Evolutionary conservation across 2,888 invertebrate species (phyloP), one percentile per base, ranked within the genome.

Genomic region (Orthonevra nobilis): DNA sequence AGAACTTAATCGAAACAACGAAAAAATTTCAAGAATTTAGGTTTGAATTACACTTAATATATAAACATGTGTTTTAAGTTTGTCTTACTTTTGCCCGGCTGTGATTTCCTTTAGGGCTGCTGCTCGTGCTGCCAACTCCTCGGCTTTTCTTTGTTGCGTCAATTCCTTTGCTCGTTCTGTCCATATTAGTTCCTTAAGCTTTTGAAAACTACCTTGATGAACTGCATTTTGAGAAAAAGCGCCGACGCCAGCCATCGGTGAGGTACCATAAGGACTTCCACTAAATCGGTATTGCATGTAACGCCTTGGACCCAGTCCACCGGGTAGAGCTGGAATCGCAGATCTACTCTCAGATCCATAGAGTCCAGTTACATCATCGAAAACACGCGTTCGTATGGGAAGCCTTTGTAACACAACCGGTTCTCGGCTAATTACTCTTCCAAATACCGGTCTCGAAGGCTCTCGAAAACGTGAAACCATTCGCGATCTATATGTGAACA

Each of bases 81-180:
- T 23, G 3, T 5, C 89, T 88, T 85, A 92, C 92, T 90, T 90
- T 83, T 91, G 90, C 15, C 91, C 92, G 72, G 91, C 90, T 0
- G 91, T 90, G 40, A 92, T 89, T 66, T 94, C 93, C 84, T 93
- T 93, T 0, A 93, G 87, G 1, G 90, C 90, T 0, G 91, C 90
- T 2, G 90, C 90, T 42, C 92, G 87, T 5, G 93, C 94, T 68
- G 92, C 93, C 72, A 93, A 91, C 86, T 94, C 94, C 82, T 95
- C 95, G 0, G 92, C 92, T 79, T 93, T 91, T 81, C 94, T 91
- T 86, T 94, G 94, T 86, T 94, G 91, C 84, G 94, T 92, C 74
- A 95, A 89, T 84, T 95, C 95, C 40, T 93, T 91, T 0, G 94
- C 92, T 44, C 95, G 91, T 85, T 96, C 95, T 23, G 93, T 93